These are phyloP conservation scores for Podocnemis expansa DNA, from an alignment of 2,113 vertebrate species.

Conservation along the genomic window DNA sequence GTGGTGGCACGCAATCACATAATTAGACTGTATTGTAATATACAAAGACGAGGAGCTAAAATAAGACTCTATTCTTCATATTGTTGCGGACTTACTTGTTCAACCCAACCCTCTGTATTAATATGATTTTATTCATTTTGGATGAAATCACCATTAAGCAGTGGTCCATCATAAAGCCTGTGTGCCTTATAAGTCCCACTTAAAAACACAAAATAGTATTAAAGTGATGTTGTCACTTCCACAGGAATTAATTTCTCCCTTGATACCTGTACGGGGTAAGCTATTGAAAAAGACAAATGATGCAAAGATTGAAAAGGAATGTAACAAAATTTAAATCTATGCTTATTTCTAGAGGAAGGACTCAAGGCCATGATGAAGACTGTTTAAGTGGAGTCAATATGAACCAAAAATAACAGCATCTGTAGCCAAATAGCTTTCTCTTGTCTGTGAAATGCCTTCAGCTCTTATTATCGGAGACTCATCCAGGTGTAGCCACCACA, in stretches of 20 bases:
- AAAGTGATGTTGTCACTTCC: accelerated
- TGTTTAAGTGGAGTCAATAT: neutral
- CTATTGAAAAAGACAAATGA: neutral
- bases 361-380: neutral
- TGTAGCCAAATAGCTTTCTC: neutral
- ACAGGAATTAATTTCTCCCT: neutral
- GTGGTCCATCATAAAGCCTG: neutral
- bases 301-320: neutral
- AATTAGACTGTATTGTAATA: neutral
- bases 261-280: neutral
- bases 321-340: neutral
- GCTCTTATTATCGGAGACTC: neutral
- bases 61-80: neutral
- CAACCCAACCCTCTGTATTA: accelerated
- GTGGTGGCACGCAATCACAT: accelerated
- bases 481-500: neutral
- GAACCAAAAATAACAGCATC: neutral
- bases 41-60: accelerated
- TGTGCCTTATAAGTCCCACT: neutral
- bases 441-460: neutral
- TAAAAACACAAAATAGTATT: neutral
- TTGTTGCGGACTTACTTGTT: neutral
- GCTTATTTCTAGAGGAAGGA: neutral
- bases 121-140: accelerated
- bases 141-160: neutral